Evolutionary conservation across 2,113 vertebrate species (phyloP), one percentile per base, ranked within the genome.

Genomic region (Ochotona princeps): DNA sequence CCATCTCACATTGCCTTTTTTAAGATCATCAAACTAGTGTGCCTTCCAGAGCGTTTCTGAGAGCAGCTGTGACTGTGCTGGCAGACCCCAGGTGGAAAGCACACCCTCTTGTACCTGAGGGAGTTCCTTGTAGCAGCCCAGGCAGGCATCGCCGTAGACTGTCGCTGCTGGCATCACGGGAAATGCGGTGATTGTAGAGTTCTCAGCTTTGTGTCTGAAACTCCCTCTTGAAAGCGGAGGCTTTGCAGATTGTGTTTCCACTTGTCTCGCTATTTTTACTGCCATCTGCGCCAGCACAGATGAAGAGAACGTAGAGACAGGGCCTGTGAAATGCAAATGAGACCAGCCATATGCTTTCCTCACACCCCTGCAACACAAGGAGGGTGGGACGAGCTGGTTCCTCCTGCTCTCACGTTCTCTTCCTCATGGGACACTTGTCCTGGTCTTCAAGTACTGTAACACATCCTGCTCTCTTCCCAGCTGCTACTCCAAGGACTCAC

Each of bases 91-190:
- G 82, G 65, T 63, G 8, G 2, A 38, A 54, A 11, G 28, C 28
- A 2, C 0, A 49, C 28, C 9, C 38, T 25, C 57, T 38, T 28
- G 13, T 1, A 26, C 67, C 73, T 35, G 51, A 35, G 79, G 69
- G n/a, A 1, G 2, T 9, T 44, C 74, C 67, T 9, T 5, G 18
- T 8, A 20, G 21, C 1, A 4, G 35, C 2, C 1, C 5, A 35
- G 13, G 70, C 17, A 21, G 72, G 44, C 30, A 17, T 14, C 30
- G 60, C 21, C 13, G 2, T 47, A 35, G 47, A 2, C 0, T 21
- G 9, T 35, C 54, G 47, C 1, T 1, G 5, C 75, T 35, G 2
- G 47, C 32, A 23, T 44, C n/a, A 35, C 14, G 7, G 65, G 60
- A 7, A 70, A n/a, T 51, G 15, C 21, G 10, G 47, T 25, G 21